Conservation (phyloP, 2,113 vertebrate species). For the Cathartes aura region DNA sequence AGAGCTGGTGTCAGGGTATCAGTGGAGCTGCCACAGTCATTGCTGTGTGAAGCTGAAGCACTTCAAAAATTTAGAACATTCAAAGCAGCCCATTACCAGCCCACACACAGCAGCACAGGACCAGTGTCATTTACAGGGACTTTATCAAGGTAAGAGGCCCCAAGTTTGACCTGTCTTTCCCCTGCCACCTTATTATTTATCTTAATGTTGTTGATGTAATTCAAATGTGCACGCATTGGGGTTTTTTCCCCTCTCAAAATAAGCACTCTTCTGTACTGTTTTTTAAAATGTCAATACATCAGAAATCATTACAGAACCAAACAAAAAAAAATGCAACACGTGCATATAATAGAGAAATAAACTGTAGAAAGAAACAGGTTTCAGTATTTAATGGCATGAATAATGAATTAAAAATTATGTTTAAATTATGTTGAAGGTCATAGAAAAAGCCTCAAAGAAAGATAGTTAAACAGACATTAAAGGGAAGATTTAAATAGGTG, state of each 20-base stretch:
- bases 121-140: not conserved
- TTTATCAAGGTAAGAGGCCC: not conserved
- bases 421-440: constrained; percentile 62
- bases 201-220: not conserved
- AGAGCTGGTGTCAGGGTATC: not conserved
- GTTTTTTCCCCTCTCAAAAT: not conserved
- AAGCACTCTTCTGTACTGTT: not conserved
- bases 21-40: not conserved
- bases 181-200: not conserved
- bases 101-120: not conserved
- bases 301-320: not conserved
- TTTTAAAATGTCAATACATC: not conserved
- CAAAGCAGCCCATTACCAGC: not conserved
- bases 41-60: not conserved
- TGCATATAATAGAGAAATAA: not conserved
- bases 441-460: constrained; percentile 35
- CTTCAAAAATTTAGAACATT: not conserved
- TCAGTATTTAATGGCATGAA: constrained; percentile 15
- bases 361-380: not conserved
- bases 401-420: constrained; percentile 53
- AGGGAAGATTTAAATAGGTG: constrained; percentile 50
- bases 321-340: not conserved
- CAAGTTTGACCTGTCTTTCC: not conserved
- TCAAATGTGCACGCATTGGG: not conserved
- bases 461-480: constrained; percentile 57